Conservation (phyloP, 2,888 invertebrate genomes). For the Drosophila melanosoma region DNA sequence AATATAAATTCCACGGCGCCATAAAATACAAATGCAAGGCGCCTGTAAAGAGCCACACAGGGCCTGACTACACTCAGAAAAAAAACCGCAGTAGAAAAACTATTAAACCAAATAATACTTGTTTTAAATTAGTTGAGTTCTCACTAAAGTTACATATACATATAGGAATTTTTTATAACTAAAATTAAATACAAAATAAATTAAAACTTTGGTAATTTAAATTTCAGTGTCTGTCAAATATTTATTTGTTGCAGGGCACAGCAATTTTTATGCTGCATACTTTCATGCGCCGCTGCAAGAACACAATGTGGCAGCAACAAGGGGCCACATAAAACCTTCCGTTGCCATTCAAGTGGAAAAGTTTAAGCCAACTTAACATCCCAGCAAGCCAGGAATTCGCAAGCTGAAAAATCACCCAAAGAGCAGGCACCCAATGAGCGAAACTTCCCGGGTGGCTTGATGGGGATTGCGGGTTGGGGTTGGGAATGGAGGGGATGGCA, state of each 20-base stretch:
- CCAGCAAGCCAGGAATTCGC: constrained; percentile 41
- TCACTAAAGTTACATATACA: neutral
- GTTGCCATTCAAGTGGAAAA: constrained; percentile 80
- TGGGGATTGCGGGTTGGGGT: neutral
- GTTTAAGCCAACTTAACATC: constrained; percentile 76
- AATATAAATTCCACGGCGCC: constrained; percentile 75
- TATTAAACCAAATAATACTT: neutral
- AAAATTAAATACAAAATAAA: neutral
- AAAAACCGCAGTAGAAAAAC: neutral
- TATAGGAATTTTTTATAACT: neutral
- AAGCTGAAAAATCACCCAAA: constrained; percentile 56
- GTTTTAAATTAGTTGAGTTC: neutral
- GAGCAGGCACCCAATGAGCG: constrained; percentile 28
- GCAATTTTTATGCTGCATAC: constrained; percentile 74
- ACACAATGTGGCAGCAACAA: constrained; percentile 58
- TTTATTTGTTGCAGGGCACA: constrained; percentile 74
- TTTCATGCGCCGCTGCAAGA: constrained; percentile 70
- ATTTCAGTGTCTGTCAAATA: constrained; percentile 56
- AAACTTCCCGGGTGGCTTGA: constrained; percentile 1
- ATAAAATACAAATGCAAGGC: constrained; percentile 60
- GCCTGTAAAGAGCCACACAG: constrained; percentile 3
- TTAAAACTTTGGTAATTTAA: neutral
- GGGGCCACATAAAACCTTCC: constrained; percentile 72
- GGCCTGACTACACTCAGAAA: constrained; percentile 1
- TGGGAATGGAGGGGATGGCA: neutral